phyloP scores from a whole-genome alignment of 2,888 invertebrate genomes.

The Graphium colonna region DNA sequence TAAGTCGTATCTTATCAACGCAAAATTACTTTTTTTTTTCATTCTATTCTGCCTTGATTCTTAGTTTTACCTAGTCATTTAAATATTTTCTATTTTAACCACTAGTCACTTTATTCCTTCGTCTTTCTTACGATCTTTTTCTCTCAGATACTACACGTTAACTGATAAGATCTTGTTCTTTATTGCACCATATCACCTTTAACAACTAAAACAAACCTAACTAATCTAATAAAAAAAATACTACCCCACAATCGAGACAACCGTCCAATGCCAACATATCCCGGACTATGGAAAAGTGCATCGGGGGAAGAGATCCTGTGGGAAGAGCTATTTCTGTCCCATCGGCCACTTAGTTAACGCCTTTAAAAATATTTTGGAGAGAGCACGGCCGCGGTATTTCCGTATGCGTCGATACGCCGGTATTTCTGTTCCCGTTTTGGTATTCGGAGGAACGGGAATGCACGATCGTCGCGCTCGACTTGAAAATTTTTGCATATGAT shows the following conservation, averaged over 20 bases:
- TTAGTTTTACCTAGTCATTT: too few species aligned
- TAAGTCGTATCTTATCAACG: too few species aligned
- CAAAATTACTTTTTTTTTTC: too few species aligned
- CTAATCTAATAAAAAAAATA: not conserved
- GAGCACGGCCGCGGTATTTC: slow-evolving; percentile 11
- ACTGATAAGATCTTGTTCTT: too few species aligned
- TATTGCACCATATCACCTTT: too few species aligned
- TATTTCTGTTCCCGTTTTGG: not conserved
- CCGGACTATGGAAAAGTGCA: not conserved
- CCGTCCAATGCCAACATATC: not conserved
- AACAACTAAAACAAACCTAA: not conserved
- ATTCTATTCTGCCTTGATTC: too few species aligned
- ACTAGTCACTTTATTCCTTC: too few species aligned
- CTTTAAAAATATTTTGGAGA: slow-evolving; percentile 57
- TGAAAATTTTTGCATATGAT: not conserved
- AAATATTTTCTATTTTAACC: too few species aligned
- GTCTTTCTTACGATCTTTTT: too few species aligned
- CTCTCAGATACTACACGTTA: too few species aligned
- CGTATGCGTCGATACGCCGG: slow-evolving; percentile 4
- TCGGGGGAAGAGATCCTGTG: slow-evolving; percentile 34
- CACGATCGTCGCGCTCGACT: not conserved
- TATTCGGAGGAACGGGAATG: too few species aligned
- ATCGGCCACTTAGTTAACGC: slow-evolving; percentile 41
- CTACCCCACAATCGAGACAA: not conserved
- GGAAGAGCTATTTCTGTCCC: slow-evolving; percentile 59